Evolutionary conservation across 53 echinoderm and acorn worm genomes (phyloP).

Genomic region (Zoroaster sp.): DNA sequence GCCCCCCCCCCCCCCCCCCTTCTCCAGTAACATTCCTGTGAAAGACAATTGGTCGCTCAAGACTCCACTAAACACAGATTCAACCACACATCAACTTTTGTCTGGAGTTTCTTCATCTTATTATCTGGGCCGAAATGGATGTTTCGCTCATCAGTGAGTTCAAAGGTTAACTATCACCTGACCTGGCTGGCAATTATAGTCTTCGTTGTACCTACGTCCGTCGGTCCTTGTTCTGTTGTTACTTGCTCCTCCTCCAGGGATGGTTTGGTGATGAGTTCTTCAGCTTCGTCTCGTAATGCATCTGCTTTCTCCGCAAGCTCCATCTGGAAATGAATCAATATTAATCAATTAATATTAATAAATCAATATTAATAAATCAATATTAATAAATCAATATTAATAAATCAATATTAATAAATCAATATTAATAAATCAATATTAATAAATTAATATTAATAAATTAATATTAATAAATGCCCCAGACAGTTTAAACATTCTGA

Average conservation of each 20-base stretch:
- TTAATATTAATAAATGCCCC: too few relatives aligned
- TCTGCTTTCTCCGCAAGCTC: conserved; percentile 84
- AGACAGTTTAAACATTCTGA: background rate
- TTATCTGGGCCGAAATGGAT: too few relatives aligned
- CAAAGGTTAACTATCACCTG: background rate
- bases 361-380: background rate
- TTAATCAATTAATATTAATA: background rate
- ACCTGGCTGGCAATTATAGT: background rate
- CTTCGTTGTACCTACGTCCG: background rate
- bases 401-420: background rate
- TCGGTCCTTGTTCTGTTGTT: background rate
- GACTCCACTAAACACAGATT: background rate
- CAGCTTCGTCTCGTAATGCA: conserved; percentile 78
- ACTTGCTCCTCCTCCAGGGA: background rate
- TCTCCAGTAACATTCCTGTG: background rate
- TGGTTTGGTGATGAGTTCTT: conserved; percentile 15
- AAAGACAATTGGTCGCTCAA: background rate
- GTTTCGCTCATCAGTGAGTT: background rate
- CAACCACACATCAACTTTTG: background rate
- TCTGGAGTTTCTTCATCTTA: too few relatives aligned
- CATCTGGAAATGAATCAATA: conserved; percentile 48
- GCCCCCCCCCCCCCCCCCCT: background rate
- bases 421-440: background rate
- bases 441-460: background rate
- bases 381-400: too few relatives aligned